Evolutionary conservation across 1,140 invertebrate species (phyloP).

Genomic region (Orchesella cincta): DNA sequence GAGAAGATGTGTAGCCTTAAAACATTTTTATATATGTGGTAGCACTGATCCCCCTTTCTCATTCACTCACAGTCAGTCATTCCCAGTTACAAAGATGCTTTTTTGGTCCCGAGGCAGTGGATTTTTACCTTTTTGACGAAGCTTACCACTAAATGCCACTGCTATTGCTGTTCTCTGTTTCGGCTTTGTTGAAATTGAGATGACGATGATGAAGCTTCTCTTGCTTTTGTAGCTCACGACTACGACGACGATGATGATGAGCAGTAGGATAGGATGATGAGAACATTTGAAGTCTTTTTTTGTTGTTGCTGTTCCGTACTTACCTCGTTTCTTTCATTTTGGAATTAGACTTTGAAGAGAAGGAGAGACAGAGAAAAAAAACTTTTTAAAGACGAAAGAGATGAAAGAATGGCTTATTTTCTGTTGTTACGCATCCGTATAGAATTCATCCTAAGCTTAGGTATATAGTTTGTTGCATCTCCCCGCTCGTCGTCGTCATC

Average conservation of each 20-base stretch:
- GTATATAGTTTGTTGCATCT: too few species aligned
- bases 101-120: background rate
- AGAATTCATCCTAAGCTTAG: background rate
- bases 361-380: background rate
- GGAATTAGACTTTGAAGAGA: background rate
- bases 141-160: slow-evolving; percentile 9
- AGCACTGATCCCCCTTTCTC: too few species aligned
- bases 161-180: background rate
- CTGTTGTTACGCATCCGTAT: background rate
- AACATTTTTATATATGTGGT: too few species aligned
- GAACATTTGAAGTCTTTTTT: background rate
- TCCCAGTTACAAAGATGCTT: background rate
- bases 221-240: background rate
- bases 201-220: background rate
- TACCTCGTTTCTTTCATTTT: slow-evolving; percentile 6
- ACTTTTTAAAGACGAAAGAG: background rate
- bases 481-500: background rate
- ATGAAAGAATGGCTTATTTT: background rate
- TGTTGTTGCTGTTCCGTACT: background rate
- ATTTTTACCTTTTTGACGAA: background rate
- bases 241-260: background rate
- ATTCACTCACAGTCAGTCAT: background rate
- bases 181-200: slow-evolving; percentile 1
- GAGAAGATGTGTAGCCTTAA: too few species aligned
- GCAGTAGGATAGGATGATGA: background rate